Evolutionary conservation across 2,113 vertebrate genomes (phyloP).

Genomic region (Barbus barbus): DNA sequence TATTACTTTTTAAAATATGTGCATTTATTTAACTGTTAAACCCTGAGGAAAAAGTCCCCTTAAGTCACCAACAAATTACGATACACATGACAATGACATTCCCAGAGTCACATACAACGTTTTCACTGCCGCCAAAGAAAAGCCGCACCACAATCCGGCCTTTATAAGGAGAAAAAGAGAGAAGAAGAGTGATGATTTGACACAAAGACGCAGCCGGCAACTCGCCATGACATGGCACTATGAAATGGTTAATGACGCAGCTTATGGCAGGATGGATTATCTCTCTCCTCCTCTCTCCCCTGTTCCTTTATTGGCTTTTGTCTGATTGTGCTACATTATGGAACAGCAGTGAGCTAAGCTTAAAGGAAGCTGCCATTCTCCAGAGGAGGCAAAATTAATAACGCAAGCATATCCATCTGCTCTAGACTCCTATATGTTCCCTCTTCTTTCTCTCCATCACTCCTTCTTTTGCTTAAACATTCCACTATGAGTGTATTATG

Average conservation of each 20-base stretch:
- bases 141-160: slow-evolving; percentile 10
- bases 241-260: slow-evolving; percentile 69
- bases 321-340: slow-evolving; percentile 40
- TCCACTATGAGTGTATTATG: slow-evolving; percentile 21
- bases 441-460: slow-evolving; percentile 28
- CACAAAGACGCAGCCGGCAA: slow-evolving; percentile 39
- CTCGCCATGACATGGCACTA: slow-evolving; percentile 48
- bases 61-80: not conserved
- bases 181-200: slow-evolving; percentile 26
- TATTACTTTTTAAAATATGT: not conserved
- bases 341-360: slow-evolving; percentile 49
- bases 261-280: slow-evolving; percentile 71
- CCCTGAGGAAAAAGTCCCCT: not conserved
- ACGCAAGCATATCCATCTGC: slow-evolving; percentile 47
- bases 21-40: not conserved
- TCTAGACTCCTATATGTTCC: slow-evolving; percentile 56
- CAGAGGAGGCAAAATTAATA: slow-evolving; percentile 52
- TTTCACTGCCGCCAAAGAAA: not conserved
- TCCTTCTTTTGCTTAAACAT: slow-evolving; percentile 15
- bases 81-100: not conserved
- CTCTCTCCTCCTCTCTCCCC: slow-evolving; percentile 47
- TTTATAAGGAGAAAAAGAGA: slow-evolving; percentile 46
- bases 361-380: slow-evolving; percentile 44
- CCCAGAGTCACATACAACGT: not conserved
- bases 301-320: slow-evolving; percentile 43